Conservation (phyloP, 1,140 invertebrate genomes). For the Drosophila parvula region DNA sequence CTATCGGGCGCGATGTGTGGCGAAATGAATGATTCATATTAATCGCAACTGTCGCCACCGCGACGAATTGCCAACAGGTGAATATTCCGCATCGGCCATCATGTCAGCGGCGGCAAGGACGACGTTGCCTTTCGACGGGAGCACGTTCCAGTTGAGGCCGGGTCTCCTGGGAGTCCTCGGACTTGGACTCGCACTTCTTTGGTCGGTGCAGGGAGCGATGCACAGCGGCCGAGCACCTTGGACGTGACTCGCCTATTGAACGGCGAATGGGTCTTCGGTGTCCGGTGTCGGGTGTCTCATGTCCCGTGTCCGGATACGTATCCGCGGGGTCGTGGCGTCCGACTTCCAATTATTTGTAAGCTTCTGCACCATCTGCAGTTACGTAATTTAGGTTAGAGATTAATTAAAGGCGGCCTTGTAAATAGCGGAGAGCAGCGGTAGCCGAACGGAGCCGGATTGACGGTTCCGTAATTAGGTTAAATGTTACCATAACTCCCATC, state of each 20-base stretch:
- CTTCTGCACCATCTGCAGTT: constrained; percentile 76
- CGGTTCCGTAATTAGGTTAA: constrained; percentile 74
- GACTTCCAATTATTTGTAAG: constrained; percentile 79
- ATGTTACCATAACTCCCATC: constrained; percentile 48
- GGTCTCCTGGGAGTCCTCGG: constrained; percentile 49
- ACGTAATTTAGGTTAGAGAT: constrained; percentile 80
- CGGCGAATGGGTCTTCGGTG: constrained; percentile 11
- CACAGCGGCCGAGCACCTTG: constrained; percentile 48
- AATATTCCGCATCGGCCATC: constrained; percentile 84
- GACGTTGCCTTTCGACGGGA: constrained; percentile 27
- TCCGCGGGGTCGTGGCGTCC: constrained; percentile 18
- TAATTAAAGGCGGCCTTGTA: constrained; percentile 77
- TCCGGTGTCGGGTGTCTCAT: constrained; percentile 1
- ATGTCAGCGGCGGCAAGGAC: constrained; percentile 69
- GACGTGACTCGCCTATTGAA: constrained; percentile 79
- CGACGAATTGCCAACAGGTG: constrained; percentile 75
- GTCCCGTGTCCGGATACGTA: not conserved
- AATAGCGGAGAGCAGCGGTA: constrained; percentile 46
- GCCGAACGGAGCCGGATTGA: constrained; percentile 22
- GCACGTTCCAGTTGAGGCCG: constrained; percentile 57
- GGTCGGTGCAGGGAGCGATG: constrained; percentile 38
- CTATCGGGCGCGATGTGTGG: constrained; percentile 19
- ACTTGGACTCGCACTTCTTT: constrained; percentile 33
- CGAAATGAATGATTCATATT: constrained; percentile 77
- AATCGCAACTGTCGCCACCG: constrained; percentile 71